Percentiles rank a stretch among this genome's conserved stretches.
Evolutionary conservation across 2,797 vertebrate genomes (phyloP).

Genomic region (Potorous gilbertii): DNA sequence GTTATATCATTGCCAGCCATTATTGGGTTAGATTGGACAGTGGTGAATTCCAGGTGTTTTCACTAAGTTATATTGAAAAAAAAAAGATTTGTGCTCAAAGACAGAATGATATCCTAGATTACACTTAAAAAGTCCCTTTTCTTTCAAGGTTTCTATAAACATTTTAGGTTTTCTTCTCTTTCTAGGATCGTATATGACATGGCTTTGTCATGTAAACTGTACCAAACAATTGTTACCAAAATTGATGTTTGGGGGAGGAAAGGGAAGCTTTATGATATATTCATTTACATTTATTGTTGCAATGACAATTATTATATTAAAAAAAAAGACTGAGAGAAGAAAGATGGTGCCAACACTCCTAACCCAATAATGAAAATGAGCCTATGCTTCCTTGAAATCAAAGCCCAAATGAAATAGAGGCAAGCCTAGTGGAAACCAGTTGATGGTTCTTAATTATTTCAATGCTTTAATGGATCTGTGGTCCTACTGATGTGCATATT

Average conservation of each 20-base stretch:
- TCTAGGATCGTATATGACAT: conserved; percentile 31
- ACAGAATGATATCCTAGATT: not conserved
- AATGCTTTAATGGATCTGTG: not conserved
- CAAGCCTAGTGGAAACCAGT: conserved; percentile 1
- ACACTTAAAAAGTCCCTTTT: conserved; percentile 15
- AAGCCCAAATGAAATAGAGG: conserved; percentile 21
- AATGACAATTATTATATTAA: conserved; percentile 49
- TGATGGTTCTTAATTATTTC: conserved; percentile 4
- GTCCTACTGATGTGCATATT: not conserved
- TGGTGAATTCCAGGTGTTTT: not conserved
- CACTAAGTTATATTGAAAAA: not conserved
- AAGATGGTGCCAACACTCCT: conserved; percentile 27
- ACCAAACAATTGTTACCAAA: conserved; percentile 42
- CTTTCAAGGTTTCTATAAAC: conserved; percentile 7
- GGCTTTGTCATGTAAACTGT: conserved; percentile 44
- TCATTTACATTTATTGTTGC: conserved; percentile 13
- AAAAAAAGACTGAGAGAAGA: not conserved
- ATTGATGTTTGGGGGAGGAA: conserved; percentile 31
- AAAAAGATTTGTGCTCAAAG: not conserved
- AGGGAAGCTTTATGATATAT: conserved; percentile 41
- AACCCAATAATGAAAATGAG: conserved; percentile 42
- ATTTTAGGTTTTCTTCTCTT: conserved; percentile 43
- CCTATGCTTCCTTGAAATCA: not conserved
- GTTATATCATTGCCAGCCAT: conserved; percentile 49
- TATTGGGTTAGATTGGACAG: conserved; percentile 48